Conservation (phyloP, 2,888 invertebrate species). For the Helobdella robusta region DNA sequence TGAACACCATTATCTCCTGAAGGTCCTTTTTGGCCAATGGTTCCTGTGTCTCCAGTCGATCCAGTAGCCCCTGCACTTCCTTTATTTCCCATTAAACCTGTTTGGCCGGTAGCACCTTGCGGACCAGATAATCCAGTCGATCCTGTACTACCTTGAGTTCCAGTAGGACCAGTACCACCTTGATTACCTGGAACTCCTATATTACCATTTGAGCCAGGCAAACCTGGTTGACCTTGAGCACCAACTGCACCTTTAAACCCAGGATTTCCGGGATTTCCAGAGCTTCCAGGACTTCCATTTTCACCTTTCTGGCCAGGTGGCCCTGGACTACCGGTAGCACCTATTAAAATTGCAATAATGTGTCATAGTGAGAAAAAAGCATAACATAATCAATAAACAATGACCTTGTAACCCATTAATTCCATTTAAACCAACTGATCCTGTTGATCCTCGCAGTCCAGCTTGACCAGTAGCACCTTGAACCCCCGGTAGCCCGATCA, state of each 20-base stretch:
- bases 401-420: no score
- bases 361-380: no score
- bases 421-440: neutral
- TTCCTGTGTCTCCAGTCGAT: conserved; percentile 24
- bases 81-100: neutral
- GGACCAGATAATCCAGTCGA: conserved; percentile 39
- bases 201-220: neutral
- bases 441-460: neutral
- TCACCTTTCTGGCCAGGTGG: conserved; percentile 26
- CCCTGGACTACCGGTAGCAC: conserved; percentile 15
- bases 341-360: no score
- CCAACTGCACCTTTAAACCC: no score
- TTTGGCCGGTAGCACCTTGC: conserved; percentile 19
- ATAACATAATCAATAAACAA: no score
- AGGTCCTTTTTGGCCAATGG: conserved; percentile 16
- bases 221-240: neutral
- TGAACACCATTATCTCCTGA: conserved; percentile 2
- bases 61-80: conserved; percentile 21
- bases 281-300: neutral
- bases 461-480: conserved; percentile 5
- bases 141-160: conserved; percentile 46
- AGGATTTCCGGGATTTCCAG: conserved; percentile 10
- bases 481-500: no score
- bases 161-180: conserved; percentile 48
- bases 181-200: neutral